Evolutionary conservation across 2,888 invertebrate genomes (phyloP), one percentile per base, ranked within the genome.

Genomic region (Cephus rjabovi): DNA sequence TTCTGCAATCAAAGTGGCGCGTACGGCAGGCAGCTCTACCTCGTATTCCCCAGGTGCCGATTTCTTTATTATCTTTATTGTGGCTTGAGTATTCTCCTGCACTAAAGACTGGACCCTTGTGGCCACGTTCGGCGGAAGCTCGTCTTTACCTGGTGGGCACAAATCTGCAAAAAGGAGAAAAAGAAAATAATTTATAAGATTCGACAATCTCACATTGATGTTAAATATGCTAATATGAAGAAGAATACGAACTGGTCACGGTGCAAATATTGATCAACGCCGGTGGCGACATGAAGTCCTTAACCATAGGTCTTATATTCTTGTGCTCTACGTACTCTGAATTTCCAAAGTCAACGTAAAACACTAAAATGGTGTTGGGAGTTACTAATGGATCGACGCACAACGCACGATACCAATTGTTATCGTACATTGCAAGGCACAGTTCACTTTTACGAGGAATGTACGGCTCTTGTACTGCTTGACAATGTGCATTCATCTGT

Each of bases 301-400:
- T 85, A 0, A 86, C 83, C 84, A 92, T 91, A 31, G 83, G 76
- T 69, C 91, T 82, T 6, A 92, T 88, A 69, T 91, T 82, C 11
- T 79, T 82, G 34, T 91, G 89, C 0, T 82, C 30, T 3, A 92
- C 87, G 11, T 74, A 37, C 12, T 85, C 87, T 0, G 83, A 35
- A 69, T 90, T 91, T 1, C 92, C 92, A 78, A 81, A 91, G 76
- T 92, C 92, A 11, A 91, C 77, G 33, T 90, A 90, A 33, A 87
- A 87, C 2, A 92, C 80, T 2, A 73, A 11, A 23, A 87, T 81
- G n/a, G 83, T 78, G 4, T 80, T 83, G 0, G 81, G 34, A 0
- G 86, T 79, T 9, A 76, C 68, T n/a, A 70, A 85, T 15, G 86
- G 81, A 15, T 79, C 23, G 0, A 88, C 0, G 23, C 90, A 90